A percentile compares a stretch with the other conserved stretches of the same genome.
These are phyloP conservation scores for Tapera naevia DNA, from an alignment of 2,797 vertebrate genomes.

Conservation along the genomic window DNA sequence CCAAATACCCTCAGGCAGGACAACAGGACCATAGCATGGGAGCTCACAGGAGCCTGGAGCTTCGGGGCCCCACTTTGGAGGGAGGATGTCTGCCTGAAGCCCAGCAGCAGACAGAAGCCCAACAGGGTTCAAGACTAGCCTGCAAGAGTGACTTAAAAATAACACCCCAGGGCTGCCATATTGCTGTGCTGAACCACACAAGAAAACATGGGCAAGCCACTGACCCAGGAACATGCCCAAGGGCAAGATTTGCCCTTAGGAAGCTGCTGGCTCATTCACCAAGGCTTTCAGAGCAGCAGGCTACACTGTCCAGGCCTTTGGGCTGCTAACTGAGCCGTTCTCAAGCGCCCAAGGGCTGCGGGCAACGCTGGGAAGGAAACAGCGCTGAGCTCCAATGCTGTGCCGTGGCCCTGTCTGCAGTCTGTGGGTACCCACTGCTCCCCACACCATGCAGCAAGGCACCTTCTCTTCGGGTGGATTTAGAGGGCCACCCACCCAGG, in stretches of 20 bases:
- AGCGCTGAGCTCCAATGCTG: background rate
- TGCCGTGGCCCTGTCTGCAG: background rate
- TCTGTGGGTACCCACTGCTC: background rate
- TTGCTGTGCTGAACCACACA: background rate
- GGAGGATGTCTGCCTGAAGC: background rate
- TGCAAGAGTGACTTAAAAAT: background rate
- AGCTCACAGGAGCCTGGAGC: background rate
- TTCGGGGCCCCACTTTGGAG: background rate
- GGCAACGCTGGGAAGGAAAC: background rate
- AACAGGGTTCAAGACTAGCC: background rate
- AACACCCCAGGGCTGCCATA: background rate
- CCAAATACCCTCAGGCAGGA: background rate
- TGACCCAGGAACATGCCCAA: background rate
- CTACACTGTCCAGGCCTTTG: background rate
- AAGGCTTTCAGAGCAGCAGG: background rate
- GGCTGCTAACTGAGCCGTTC: background rate
- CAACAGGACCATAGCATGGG: background rate
- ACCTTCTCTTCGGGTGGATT: background rate
- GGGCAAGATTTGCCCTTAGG: background rate
- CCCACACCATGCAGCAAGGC: background rate
- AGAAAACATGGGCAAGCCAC: background rate
- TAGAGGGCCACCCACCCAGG: background rate
- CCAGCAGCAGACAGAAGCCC: background rate
- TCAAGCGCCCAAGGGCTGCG: too few species aligned
- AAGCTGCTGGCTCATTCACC: background rate